These are phyloP conservation scores for Dolichoris vasculosae DNA, from an alignment of 1,140 invertebrate species.

Conservation along the genomic window DNA sequence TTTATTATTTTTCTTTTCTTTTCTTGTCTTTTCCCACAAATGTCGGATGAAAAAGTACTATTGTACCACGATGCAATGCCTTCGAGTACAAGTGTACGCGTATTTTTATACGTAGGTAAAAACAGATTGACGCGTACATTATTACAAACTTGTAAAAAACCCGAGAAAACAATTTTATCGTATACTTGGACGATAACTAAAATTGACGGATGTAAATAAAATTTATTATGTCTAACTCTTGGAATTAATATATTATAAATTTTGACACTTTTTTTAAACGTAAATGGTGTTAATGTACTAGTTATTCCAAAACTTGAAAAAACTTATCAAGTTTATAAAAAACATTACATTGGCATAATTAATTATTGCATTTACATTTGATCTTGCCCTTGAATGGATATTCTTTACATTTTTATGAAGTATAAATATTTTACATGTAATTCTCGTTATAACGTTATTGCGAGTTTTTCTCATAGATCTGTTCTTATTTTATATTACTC, in stretches of 20 bases:
- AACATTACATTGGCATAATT: neutral
- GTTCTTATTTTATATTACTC: neutral
- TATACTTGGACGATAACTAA: too few relatives aligned
- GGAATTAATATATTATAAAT: too few relatives aligned
- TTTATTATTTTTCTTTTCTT: neutral
- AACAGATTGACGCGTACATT: too few relatives aligned
- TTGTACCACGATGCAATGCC: neutral
- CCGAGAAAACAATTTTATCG: neutral
- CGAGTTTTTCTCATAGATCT: neutral
- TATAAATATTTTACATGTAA: neutral
- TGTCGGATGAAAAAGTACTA: neutral
- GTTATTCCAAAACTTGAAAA: neutral
- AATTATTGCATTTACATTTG: neutral
- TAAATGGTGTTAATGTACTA: too few relatives aligned
- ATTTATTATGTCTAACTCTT: too few relatives aligned
- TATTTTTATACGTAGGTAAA: neutral
- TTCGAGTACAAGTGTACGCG: neutral
- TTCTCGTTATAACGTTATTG: neutral
- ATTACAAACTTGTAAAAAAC: too few relatives aligned
- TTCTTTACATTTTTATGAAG: neutral
- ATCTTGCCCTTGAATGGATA: neutral
- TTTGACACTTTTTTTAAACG: too few relatives aligned
- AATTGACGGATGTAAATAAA: too few relatives aligned
- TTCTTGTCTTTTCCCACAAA: too few relatives aligned
- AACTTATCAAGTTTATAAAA: neutral